phyloP scores from a whole-genome alignment of 1,140 invertebrate species.

The Lepidurus couesii region DNA sequence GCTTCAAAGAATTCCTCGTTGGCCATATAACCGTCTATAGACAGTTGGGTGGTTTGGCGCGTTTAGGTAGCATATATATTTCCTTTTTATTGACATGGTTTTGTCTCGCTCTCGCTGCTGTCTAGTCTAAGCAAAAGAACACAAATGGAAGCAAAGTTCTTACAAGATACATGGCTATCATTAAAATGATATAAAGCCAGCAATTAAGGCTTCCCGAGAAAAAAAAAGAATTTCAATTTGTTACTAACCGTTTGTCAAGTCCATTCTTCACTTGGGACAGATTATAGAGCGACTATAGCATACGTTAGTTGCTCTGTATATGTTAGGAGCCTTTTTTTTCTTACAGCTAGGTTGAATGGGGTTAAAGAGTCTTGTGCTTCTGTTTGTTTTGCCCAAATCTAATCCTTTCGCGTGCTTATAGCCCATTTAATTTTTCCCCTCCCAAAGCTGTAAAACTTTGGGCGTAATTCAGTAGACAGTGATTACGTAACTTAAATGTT shows the following conservation, averaged over 20 bases:
- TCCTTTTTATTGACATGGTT: constrained; percentile 15
- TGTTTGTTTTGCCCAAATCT: neutral
- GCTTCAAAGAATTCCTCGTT: neutral
- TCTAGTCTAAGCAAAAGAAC: neutral
- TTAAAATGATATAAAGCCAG: constrained; percentile 16
- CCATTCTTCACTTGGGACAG: constrained; percentile 14
- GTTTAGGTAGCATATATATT: constrained; percentile 11
- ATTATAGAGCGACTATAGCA: neutral
- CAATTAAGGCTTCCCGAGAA: constrained; percentile 5
- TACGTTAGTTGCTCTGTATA: neutral
- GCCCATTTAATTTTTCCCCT: neutral
- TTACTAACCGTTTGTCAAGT: constrained; percentile 10
- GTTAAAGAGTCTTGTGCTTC: neutral
- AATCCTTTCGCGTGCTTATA: neutral
- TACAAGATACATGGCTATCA: constrained; percentile 19
- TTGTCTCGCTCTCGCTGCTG: neutral
- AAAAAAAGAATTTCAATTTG: constrained; percentile 15
- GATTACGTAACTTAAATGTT: constrained; percentile 7
- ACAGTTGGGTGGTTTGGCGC: constrained; percentile 16
- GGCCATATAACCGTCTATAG: constrained; percentile 11
- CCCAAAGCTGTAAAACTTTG: neutral
- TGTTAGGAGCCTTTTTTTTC: neutral
- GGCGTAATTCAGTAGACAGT: constrained; percentile 14
- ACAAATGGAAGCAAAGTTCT: neutral
- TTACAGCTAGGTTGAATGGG: neutral